phyloP scores from a whole-genome alignment of 2,113 vertebrate genomes.

The Cheirogaleus medius region DNA sequence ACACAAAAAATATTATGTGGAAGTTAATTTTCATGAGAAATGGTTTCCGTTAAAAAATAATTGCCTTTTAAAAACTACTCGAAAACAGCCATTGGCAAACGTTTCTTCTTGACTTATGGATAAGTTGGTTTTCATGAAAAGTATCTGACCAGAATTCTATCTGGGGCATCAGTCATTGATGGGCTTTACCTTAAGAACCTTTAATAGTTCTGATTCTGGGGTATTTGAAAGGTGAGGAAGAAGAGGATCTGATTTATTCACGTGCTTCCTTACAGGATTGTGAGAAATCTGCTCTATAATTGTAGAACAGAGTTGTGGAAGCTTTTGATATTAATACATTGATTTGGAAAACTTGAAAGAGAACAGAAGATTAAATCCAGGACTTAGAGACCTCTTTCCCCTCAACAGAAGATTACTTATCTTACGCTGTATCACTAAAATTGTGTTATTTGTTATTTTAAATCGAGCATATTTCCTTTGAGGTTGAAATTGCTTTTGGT shows the following conservation, averaged over 20 bases:
- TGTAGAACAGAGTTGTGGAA: background rate
- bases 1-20: background rate
- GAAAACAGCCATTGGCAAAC: background rate
- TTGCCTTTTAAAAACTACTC: background rate
- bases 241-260: background rate
- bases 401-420: background rate
- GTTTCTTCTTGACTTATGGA: background rate
- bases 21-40: constrained; percentile 9
- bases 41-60: background rate
- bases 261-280: background rate
- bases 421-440: background rate
- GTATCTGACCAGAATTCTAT: background rate
- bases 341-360: background rate
- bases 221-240: background rate
- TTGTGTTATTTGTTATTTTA: background rate
- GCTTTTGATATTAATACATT: background rate
- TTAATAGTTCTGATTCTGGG: background rate
- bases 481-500: background rate
- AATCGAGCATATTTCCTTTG: background rate
- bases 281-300: background rate
- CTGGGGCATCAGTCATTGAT: background rate
- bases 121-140: constrained; percentile 25
- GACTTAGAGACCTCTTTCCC: background rate
- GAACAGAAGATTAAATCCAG: background rate
- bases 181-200: background rate